Evolutionary conservation across 2,113 vertebrate genomes (phyloP), one percentile per base, ranked within the genome.

Genomic region (Thomomys bottae): DNA sequence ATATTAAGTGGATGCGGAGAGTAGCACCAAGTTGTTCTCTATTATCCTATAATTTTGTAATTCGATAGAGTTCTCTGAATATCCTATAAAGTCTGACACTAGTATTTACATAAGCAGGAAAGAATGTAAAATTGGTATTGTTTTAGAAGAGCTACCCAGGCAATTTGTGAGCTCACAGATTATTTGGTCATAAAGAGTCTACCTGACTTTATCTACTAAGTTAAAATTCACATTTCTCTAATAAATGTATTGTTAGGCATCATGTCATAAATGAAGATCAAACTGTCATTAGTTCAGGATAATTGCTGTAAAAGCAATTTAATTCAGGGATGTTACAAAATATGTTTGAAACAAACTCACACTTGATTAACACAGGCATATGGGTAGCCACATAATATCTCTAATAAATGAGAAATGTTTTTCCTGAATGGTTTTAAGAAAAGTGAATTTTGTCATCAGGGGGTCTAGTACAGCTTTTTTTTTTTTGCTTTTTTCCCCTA

Each of bases 271-370:
- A 83, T 92, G 9, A 90, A 79, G 12, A 4, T 78, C 32, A 64
- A 7, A 40, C 9, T 34, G 5, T 84, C 26, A 70, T 92, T 83
- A 91, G 38, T 82, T 89, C 8, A 49, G 32, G 64, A 36, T 66
- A 63, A 82, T 84, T 87, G 42, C 4, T 59, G 21, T 21, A 83
- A 90, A 90, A 15, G 0, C 18, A 73, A 36, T 57, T 89, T 88
- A 77, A 83, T 88, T 63, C 73, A 71, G 20, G 61, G 28, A 81
- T 72, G 54, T 94, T 0, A 64, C 32, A 1, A 68, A 59, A 73
- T 38, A 68, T 76, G 28, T 91, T 42, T 57, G 86, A 90, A 92
- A 59, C 80, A 92, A 79, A 54, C 5, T 61, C 3, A 71, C 14
- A 40, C 83, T 72, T 84, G 80, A 59, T 87, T 83, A 84, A 81